Evolutionary conservation across 1,140 invertebrate species (phyloP).

Genomic region (Cotesia vestalis): DNA sequence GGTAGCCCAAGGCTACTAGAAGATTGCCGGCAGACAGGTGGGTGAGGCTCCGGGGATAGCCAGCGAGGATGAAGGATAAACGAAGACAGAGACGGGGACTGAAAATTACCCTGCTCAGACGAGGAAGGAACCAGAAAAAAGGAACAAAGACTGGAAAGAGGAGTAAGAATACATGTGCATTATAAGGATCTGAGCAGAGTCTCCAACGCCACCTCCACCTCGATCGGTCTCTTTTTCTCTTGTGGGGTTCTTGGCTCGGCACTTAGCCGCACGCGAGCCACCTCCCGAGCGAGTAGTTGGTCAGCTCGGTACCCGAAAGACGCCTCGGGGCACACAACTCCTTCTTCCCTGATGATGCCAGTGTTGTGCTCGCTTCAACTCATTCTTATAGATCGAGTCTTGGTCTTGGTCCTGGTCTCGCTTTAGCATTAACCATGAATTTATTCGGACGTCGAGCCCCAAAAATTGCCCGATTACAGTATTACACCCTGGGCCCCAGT

Average conservation of each 20-base stretch:
- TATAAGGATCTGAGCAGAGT: conserved; percentile 12
- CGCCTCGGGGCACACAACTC: conserved; percentile 28
- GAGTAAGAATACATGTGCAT: conserved; percentile 15
- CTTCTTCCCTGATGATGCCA: conserved; percentile 18
- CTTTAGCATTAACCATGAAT: conserved; percentile 61
- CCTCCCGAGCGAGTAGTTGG: background rate
- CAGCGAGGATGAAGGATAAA: conserved; percentile 24
- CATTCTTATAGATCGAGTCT: conserved; percentile 7
- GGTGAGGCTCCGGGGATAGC: conserved; percentile 53
- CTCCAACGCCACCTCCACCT: conserved; percentile 41
- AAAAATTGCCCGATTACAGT: conserved; percentile 64
- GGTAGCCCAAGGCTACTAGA: conserved; percentile 68
- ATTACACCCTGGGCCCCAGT: conserved; percentile 53
- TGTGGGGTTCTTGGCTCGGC: conserved; percentile 50
- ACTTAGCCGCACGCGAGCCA: conserved; percentile 65
- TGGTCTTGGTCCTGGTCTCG: conserved; percentile 27
- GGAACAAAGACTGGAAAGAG: conserved; percentile 9
- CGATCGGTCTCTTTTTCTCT: conserved; percentile 40
- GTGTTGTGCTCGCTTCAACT: conserved; percentile 1
- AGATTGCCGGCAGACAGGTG: conserved; percentile 68
- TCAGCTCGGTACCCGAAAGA: conserved; percentile 2
- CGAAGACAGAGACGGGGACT: conserved; percentile 20
- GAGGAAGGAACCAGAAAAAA: conserved; percentile 15
- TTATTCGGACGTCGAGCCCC: conserved; percentile 58
- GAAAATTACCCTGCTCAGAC: background rate